A percentile compares a stretch with the other conserved stretches of the same genome.
phyloP scores from a whole-genome alignment of 2,888 invertebrate genomes.

The Tromatobia lineatoria region DNA sequence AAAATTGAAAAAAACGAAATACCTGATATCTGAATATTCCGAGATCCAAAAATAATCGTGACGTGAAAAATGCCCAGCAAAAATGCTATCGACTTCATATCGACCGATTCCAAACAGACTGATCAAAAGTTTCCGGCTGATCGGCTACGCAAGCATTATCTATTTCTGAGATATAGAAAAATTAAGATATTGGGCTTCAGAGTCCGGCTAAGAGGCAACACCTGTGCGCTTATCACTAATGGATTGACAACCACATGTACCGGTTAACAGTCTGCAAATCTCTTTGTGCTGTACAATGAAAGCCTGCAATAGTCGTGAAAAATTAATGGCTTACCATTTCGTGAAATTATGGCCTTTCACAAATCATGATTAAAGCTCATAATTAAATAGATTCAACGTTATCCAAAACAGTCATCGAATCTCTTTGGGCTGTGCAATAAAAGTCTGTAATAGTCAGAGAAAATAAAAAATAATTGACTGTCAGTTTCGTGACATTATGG shows the following conservation, averaged over 20 bases:
- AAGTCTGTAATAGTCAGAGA: neutral
- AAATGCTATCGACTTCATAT: conserved; percentile 37
- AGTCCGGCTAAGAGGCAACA: conserved; percentile 65
- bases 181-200: conserved; percentile 5
- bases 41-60: neutral
- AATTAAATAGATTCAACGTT: too few species aligned
- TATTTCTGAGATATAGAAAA: conserved; percentile 41
- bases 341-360: too few species aligned
- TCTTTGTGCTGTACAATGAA: neutral
- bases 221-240: conserved; percentile 69
- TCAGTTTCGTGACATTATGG: too few species aligned
- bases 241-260: conserved; percentile 26
- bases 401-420: neutral
- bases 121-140: conserved; percentile 18
- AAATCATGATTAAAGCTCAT: too few species aligned
- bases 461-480: neutral
- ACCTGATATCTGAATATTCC: conserved; percentile 30
- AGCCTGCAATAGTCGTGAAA: neutral
- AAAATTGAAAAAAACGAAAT: conserved; percentile 9
- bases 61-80: conserved; percentile 18
- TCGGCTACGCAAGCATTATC: conserved; percentile 37
- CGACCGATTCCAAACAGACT: conserved; percentile 21
- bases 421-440: neutral
- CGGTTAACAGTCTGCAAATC: neutral
- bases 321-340: neutral